Conservation (phyloP, 2,797 vertebrate species). For the Ceryle rudis region DNA sequence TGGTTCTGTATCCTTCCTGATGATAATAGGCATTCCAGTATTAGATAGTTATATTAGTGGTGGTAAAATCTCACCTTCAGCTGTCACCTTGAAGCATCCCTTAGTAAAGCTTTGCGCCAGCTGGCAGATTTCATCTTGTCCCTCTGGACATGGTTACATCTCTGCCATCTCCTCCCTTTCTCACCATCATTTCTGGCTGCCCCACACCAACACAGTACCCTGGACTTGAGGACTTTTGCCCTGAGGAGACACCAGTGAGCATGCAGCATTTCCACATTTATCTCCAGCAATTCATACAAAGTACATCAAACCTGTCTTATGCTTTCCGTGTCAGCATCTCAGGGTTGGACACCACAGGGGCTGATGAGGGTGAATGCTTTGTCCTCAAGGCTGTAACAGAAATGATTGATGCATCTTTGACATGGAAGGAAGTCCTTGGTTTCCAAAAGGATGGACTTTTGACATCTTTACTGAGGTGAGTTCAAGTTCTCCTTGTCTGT, state of each 20-base stretch:
- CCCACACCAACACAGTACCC: background rate
- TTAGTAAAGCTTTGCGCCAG: background rate
- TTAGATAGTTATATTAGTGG: background rate
- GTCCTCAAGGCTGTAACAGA: rapidly evolving
- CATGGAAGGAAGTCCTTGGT: background rate
- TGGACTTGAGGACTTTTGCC: background rate
- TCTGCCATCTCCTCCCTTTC: background rate
- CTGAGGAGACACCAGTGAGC: background rate
- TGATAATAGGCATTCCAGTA: background rate
- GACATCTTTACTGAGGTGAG: background rate
- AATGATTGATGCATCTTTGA: background rate
- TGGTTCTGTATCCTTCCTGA: background rate
- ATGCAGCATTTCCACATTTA: background rate
- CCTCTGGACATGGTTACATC: background rate
- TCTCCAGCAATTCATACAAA: background rate
- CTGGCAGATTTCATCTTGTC: background rate
- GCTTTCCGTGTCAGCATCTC: background rate
- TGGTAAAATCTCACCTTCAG: background rate
- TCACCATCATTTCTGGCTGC: background rate
- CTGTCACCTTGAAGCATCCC: background rate
- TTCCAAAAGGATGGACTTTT: background rate
- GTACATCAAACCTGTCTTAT: background rate
- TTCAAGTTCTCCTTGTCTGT: background rate
- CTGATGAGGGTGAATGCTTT: background rate
- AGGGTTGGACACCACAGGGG: background rate